Percentiles rank a stretch among this genome's conserved stretches.
Conservation (phyloP, 1,140 invertebrate species). For the Aphaenogaster ashmeadi region DNA sequence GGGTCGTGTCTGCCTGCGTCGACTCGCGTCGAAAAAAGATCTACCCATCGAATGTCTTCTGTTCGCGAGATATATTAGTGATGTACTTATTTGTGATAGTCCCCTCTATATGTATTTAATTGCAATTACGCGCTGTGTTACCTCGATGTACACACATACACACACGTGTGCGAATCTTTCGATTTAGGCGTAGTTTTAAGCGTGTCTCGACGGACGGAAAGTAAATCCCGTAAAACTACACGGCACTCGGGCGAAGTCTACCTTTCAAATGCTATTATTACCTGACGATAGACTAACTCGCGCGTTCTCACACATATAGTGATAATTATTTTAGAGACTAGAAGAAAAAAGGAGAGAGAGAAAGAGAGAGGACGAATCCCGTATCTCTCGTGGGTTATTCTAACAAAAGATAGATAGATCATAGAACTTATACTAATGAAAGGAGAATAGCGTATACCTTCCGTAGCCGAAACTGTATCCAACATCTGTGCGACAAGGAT, state of each 20-base stretch:
- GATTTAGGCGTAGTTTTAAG: constrained; percentile 43
- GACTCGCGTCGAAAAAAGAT: background rate
- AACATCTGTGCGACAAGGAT: no score
- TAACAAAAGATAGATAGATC: constrained; percentile 50
- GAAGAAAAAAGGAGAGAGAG: background rate
- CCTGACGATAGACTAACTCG: constrained; percentile 40
- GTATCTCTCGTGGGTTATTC: constrained; percentile 46
- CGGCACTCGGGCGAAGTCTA: constrained; percentile 27
- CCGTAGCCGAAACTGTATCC: no score
- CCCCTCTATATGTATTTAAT: constrained; percentile 31
- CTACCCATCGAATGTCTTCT: constrained; percentile 53
- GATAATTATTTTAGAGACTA: constrained; percentile 60
- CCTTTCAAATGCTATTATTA: constrained; percentile 54
- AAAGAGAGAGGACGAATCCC: background rate
- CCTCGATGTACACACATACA: background rate
- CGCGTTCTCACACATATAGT: constrained; percentile 33
- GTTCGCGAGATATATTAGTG: constrained; percentile 32
- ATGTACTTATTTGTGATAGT: constrained; percentile 54
- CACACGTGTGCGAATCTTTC: background rate
- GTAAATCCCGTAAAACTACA: constrained; percentile 37
- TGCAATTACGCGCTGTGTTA: constrained; percentile 28
- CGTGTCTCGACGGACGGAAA: constrained; percentile 44
- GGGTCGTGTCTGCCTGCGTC: background rate
- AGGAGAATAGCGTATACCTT: no score
- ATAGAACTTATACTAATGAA: no score